phyloP scores from a whole-genome alignment of 1,140 invertebrate genomes.

The Megalopta genalis region DNA sequence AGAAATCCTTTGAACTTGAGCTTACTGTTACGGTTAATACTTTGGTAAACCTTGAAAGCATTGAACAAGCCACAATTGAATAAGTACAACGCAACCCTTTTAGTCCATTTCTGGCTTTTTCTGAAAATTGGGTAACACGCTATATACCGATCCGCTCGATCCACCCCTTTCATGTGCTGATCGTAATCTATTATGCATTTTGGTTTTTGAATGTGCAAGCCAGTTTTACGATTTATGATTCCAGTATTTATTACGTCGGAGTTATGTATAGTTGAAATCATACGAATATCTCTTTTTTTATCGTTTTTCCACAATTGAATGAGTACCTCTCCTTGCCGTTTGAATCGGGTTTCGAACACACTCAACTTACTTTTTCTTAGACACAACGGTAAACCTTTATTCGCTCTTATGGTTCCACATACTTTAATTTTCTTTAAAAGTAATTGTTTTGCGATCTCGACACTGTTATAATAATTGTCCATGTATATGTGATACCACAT shows the following conservation, averaged over 20 bases:
- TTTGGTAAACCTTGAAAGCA: background rate
- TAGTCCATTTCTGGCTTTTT: background rate
- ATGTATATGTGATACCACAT: background rate
- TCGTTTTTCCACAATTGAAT: background rate
- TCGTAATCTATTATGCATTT: background rate
- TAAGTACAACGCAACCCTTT: background rate
- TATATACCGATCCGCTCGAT: background rate
- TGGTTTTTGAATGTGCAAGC: background rate
- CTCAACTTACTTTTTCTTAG: background rate
- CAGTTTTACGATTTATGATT: background rate
- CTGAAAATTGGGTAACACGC: background rate
- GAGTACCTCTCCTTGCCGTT: background rate
- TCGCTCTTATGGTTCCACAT: background rate
- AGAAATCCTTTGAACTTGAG: background rate
- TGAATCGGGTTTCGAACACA: background rate
- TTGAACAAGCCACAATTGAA: background rate
- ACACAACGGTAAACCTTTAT: background rate
- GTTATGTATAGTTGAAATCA: background rate
- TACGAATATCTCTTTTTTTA: background rate
- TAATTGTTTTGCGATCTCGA: background rate
- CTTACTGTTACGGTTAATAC: background rate
- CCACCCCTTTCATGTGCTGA: background rate
- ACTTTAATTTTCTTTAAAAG: slow-evolving; percentile 1
- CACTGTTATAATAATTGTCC: background rate
- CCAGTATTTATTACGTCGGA: background rate